Evolutionary conservation across 2,113 vertebrate genomes (phyloP).

Genomic region (Grammomys dolichurus): DNA sequence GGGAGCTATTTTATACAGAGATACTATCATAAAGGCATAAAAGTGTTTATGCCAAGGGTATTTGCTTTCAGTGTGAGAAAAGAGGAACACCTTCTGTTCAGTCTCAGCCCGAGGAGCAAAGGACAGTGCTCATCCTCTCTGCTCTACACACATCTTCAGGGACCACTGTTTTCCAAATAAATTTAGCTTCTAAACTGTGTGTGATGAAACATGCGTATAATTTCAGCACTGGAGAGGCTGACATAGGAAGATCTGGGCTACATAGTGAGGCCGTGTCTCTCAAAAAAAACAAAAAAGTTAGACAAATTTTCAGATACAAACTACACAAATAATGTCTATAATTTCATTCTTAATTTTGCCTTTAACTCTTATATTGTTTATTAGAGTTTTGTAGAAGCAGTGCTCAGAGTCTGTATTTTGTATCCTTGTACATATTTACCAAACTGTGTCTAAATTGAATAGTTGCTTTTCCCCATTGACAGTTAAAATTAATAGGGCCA

Average conservation of each 20-base stretch:
- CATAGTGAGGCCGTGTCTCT: neutral
- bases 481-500: conserved; percentile 1
- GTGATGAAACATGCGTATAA: neutral
- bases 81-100: neutral
- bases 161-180: neutral
- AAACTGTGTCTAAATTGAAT: neutral
- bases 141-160: neutral
- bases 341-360: neutral
- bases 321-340: neutral
- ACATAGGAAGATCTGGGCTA: neutral
- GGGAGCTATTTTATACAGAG: neutral
- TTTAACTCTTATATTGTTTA: conserved; percentile 5
- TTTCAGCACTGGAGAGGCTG: neutral
- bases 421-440: neutral
- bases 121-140: no score
- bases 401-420: neutral
- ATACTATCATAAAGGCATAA: neutral
- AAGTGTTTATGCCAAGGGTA: neutral
- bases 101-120: neutral
- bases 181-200: neutral
- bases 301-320: neutral
- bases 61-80: neutral
- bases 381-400: neutral
- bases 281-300: neutral
- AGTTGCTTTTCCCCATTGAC: neutral